Evolutionary conservation across 2,113 vertebrate genomes (phyloP), one percentile per base, ranked within the genome.

Genomic region (Cyphomyrus plagiostoma): DNA sequence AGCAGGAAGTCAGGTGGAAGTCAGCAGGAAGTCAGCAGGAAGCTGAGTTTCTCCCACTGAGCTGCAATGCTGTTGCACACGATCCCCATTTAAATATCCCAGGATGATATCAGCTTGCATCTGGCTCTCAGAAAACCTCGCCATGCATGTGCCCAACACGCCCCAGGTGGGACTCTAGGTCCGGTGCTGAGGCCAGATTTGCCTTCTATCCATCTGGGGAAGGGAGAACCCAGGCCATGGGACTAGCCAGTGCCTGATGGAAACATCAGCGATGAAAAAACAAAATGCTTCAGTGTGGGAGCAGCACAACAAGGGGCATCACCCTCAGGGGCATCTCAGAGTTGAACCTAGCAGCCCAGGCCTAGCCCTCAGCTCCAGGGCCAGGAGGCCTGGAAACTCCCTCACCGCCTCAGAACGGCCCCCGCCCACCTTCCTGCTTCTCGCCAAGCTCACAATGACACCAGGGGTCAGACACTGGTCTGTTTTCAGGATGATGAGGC

Each of bases 31-130:
- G 58, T 91, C 91, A 93, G 53, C 42, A n/a, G 89, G 92, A 89
- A 46, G 92, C 91, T 93, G 45, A 93, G 93, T 92, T 92, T 91
- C 93, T 93, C 93, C 94, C 91, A 91, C 89, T 92, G 90, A 93
- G 80, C 50, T 92, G 93, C 90, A 4, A 46, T 90, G 90, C 91
- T 90, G 94, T 94, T 95, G 94, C 95, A 96, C 96, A 95, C 95
- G 95, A 96, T 95, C 92, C 90, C 87, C 93, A 92, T 95, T 93
- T 91, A 93, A 95, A 95, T 95, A 95, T 96, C 95, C 95, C 95
- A 95, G 93, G 94, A 94, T 96, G 95, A 96, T 95, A 95, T 95
- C 95, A 96, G 94, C 94, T 92, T 94, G 93, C 93, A 95, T 94
- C 93, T 92, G 82, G 90, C 82, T 89, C 39, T 96, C 94, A 96